Base-by-base conservation (phyloP, 2,888 invertebrate genomes). In the Helicoverpa assulta region DNA sequence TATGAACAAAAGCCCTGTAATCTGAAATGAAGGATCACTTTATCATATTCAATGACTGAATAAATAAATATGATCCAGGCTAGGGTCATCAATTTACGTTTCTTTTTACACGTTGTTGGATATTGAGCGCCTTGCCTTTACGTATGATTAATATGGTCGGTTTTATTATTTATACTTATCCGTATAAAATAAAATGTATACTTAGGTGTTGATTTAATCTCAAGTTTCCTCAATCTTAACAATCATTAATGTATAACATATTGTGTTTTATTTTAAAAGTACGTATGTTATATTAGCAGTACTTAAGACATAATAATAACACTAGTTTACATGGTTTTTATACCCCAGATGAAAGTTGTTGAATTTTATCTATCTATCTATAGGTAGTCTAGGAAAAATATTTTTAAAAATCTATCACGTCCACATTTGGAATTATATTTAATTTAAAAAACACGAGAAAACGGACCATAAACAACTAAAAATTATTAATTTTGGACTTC, bases 31-130 rank as follows among this genome's bases (percentile, higher is more conserved):
- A 52, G 33, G 59, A 75, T 67, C 33, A 56, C 51, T 71, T 43
- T 33, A 65, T 76, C 63, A 62, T 68, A 59, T 37, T 65, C 60
- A 47, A 76, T 61, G 71, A 66, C 53, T 61, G 37, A 37, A 63
- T 76, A 62, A 67, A 67, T 66, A 71, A 65, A 61, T 54, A 54
- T 66, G 66, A 71, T 53, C 57, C 53, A 29, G 54, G 43, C 55
- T 64, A 40, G 70, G 52, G 71, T 66, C 66, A 76, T 75, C 76
- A 76, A 70, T 70, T 60, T 57, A 57, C 50, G 8, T 70, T 60
- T 43, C 40, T 60, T 70, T 73, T 40, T 55, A 63, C 55, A 26
- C 56, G 40, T 59, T 50, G 70, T 70, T 60, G 47, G 47, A 26
- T 74, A 74, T 76, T 40, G 50, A 76, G 50, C 33, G 50, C 12